Percentiles rank a stretch among this genome's conserved stretches.
These are phyloP conservation scores for Aleiodes alternator DNA, from an alignment of 2,888 invertebrate genomes.

Conservation along the genomic window DNA sequence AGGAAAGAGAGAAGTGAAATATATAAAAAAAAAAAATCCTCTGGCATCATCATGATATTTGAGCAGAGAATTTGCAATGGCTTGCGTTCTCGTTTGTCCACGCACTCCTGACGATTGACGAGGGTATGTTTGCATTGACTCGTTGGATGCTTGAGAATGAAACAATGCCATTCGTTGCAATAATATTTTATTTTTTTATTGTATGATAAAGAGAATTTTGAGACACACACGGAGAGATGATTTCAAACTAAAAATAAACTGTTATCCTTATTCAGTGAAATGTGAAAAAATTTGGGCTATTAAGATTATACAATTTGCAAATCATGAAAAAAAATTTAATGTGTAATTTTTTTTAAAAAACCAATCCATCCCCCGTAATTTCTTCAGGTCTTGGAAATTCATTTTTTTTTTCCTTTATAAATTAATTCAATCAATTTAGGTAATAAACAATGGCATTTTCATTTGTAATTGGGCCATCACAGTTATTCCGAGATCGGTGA, in stretches of 20 bases:
- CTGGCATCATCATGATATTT: conserved; percentile 22
- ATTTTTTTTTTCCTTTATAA: no score
- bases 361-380: no score
- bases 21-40: conserved; percentile 8
- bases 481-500: conserved; percentile 58
- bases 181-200: conserved; percentile 5
- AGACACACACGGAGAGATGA: no score
- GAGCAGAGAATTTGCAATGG: conserved; percentile 18
- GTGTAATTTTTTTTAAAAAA: no score
- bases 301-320: no score
- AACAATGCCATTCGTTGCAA: background rate
- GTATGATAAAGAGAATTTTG: no score
- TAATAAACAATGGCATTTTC: conserved; percentile 48
- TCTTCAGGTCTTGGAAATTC: no score
- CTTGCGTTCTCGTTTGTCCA: conserved; percentile 33
- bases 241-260: no score
- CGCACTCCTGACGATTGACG: conserved; percentile 30
- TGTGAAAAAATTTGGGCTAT: no score
- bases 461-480: conserved; percentile 53
- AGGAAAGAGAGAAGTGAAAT: conserved; percentile 6
- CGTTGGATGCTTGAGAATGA: background rate
- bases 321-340: no score
- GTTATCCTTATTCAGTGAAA: no score
- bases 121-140: background rate
- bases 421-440: background rate